Conservation (phyloP, 2,797 vertebrate genomes). For the Nyctibius grandis region DNA sequence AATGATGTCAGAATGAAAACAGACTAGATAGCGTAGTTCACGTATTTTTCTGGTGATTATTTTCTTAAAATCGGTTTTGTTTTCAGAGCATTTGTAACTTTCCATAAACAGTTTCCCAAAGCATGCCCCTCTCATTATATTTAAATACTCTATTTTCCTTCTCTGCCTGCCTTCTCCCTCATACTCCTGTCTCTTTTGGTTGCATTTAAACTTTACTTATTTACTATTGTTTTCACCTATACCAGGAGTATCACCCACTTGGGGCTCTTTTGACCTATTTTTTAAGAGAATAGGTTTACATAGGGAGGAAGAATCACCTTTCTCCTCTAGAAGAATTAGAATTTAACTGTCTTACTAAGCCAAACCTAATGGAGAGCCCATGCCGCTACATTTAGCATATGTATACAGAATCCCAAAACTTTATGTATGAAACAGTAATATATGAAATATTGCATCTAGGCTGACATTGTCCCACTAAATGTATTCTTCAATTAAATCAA, state of each 20-base stretch:
- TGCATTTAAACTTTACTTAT: background rate
- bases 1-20: background rate
- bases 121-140: background rate
- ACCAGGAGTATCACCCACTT: background rate
- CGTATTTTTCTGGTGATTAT: background rate
- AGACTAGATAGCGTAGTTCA: background rate
- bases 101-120: background rate
- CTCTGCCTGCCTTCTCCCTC: background rate
- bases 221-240: background rate
- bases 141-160: background rate
- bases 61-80: background rate
- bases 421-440: background rate
- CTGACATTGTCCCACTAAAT: background rate
- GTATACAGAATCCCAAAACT: background rate
- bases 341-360: background rate
- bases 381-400: background rate
- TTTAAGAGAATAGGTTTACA: background rate
- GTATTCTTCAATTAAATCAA: background rate
- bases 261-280: background rate
- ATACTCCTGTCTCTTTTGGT: background rate
- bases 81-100: background rate
- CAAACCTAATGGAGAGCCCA: background rate
- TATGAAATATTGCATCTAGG: background rate
- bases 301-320: background rate
- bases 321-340: background rate